phyloP scores from a whole-genome alignment of 1,140 invertebrate species.

The Homalodisca vitripennis region DNA sequence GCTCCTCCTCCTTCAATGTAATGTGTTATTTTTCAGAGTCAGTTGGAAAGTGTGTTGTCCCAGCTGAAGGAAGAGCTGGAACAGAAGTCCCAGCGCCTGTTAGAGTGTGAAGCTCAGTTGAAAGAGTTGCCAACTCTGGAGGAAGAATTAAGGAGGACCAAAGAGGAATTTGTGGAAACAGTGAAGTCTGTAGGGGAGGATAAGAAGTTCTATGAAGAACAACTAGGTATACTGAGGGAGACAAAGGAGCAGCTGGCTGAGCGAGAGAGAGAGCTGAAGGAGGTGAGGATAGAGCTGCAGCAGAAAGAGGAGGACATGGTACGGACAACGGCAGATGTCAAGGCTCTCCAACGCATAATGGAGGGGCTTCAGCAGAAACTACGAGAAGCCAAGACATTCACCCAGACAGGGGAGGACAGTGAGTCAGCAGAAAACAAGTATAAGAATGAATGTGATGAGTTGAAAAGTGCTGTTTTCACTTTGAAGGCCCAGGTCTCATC shows the following conservation, averaged over 20 bases:
- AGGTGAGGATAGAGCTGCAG: slow-evolving; percentile 57
- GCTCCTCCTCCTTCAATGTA: no score
- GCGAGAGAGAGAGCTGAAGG: slow-evolving; percentile 55
- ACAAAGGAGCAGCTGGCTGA: slow-evolving; percentile 50
- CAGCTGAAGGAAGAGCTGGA: slow-evolving; percentile 38
- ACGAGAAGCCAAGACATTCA: slow-evolving; percentile 34
- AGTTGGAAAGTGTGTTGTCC: slow-evolving; percentile 8
- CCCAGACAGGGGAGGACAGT: slow-evolving; percentile 31
- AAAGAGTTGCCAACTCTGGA: slow-evolving; percentile 56
- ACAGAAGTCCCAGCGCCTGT: slow-evolving; percentile 52
- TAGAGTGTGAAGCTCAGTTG: slow-evolving; percentile 54
- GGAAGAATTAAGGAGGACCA: slow-evolving; percentile 56
- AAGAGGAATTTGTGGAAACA: slow-evolving; percentile 53
- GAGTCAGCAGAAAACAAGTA: slow-evolving; percentile 32
- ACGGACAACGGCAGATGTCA: slow-evolving; percentile 33
- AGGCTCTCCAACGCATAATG: slow-evolving; percentile 33
- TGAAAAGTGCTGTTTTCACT: slow-evolving; percentile 30
- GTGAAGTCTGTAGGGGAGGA: slow-evolving; percentile 55
- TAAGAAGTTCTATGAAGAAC: slow-evolving; percentile 58
- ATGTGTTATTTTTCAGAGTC: no score
- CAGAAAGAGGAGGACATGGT: slow-evolving; percentile 55
- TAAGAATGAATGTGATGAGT: slow-evolving; percentile 25
- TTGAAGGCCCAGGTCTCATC: slow-evolving; percentile 14
- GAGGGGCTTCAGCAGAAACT: slow-evolving; percentile 36
- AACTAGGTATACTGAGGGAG: slow-evolving; percentile 53